Base-by-base conservation (phyloP, 2,888 invertebrate genomes). In the Drosophila histrio region DNA sequence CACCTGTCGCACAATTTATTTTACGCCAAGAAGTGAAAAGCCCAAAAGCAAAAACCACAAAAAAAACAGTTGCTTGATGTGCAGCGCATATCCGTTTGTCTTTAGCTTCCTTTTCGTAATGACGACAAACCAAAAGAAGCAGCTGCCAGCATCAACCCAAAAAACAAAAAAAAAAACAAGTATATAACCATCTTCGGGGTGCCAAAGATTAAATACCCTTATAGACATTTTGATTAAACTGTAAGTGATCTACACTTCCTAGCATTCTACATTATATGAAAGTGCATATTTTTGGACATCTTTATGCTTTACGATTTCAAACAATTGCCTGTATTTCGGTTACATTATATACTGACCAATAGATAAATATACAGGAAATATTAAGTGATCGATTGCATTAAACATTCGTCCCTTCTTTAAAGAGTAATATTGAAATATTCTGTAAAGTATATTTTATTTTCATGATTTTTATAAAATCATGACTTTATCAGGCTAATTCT, bases 1-100 rank as follows among this genome's bases (percentile, higher is more conserved):
- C 85, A 85, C 85, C 85, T 85, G 85, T 85, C 85, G 84, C 76
- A 85, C 87, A 85, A 85, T 85, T 85, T 85, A 85, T 85, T 86
- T 85, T 86, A 74, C 81, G 77, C 81, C 79, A 71, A 72, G 75
- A 77, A 75, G 79, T 75, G 66, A 83, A 79, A 81, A 83, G 83
- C 78, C 77, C 75, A 72, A 80, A 71, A 72, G 65, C 77, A 65
- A 54, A 72, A 77, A 71, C 61, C 38, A 49, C 57, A 13, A 30
- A 69, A 71, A 72, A 83, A 76, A 76, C 84, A 86, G 84, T 84
- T 84, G 84, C 86, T 84, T 84, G 84, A 84, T 84, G 84, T 73
- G 83, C 78, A 67, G 67, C 78, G 86, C 78, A 84, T 83, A 83
- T 85, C 82, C 82, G 85, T 83, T 82, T 85, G 82, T 85, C 82